A percentile compares a stretch with the other conserved stretches of the same genome.
phyloP scores from a whole-genome alignment of 2,113 vertebrate species.

The Myodes glareolus region DNA sequence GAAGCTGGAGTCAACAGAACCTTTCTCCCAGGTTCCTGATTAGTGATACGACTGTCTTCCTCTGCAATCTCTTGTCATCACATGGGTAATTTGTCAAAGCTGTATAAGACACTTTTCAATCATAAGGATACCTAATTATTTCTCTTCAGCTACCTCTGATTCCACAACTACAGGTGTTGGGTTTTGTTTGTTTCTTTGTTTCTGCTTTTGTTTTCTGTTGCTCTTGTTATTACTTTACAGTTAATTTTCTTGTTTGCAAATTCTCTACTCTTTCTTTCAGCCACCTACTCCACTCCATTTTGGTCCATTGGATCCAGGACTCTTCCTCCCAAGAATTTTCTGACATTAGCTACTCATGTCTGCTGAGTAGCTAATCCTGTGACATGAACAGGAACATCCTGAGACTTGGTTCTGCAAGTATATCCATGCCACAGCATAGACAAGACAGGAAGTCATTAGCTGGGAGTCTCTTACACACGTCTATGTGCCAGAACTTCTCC shows the following conservation, averaged over 20 bases:
- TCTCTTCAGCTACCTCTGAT: not conserved
- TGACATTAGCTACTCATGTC: not conserved
- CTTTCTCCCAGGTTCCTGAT: not conserved
- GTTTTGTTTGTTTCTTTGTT: too few relatives aligned
- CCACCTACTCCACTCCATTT: not conserved
- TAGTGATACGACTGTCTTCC: not conserved
- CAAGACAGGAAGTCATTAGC: not conserved
- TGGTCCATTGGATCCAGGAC: too few relatives aligned
- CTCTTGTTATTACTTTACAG: not conserved
- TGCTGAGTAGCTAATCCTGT: accelerated
- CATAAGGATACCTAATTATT: too few relatives aligned
- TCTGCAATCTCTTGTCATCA: not conserved
- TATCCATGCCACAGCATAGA: not conserved
- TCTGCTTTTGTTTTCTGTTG: too few relatives aligned
- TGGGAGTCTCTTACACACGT: not conserved
- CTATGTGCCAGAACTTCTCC: not conserved
- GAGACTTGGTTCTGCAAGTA: not conserved
- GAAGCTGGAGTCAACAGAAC: not conserved
- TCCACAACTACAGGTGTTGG: not conserved
- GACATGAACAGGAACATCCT: not conserved
- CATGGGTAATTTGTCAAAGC: not conserved
- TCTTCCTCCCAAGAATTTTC: not conserved
- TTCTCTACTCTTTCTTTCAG: not conserved
- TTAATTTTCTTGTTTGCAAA: not conserved
- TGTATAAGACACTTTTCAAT: not conserved